Conservation (phyloP, 2,888 invertebrate genomes). For the Nomada fucata region DNA sequence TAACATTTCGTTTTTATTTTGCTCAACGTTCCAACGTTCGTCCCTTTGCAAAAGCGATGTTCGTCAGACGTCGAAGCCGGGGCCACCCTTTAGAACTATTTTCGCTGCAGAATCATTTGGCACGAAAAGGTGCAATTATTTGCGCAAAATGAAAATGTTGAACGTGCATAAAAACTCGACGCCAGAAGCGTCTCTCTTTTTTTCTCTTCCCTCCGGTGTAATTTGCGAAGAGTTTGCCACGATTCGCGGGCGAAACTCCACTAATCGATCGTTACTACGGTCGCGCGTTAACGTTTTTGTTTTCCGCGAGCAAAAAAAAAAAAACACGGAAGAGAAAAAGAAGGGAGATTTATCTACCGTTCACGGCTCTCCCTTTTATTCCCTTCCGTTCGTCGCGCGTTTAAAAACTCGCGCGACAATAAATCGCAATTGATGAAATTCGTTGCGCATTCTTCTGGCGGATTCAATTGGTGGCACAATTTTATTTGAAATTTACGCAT, state of each 20-base stretch:
- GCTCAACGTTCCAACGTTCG: too few relatives aligned
- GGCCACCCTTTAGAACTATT: too few relatives aligned
- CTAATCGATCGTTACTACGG: slow-evolving; percentile 34
- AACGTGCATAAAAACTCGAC: too few relatives aligned
- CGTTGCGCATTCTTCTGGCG: slow-evolving; percentile 55
- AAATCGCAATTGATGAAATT: slow-evolving; percentile 56
- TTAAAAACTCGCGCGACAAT: slow-evolving; percentile 50
- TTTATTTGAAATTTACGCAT: slow-evolving; percentile 64
- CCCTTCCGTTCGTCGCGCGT: slow-evolving; percentile 22
- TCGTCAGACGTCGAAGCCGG: too few relatives aligned
- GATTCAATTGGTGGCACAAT: slow-evolving; percentile 57
- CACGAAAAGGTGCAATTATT: not conserved
- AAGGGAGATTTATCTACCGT: slow-evolving; percentile 42
- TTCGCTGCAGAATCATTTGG: not conserved
- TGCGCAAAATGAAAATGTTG: not conserved
- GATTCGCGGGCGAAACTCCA: slow-evolving; percentile 21
- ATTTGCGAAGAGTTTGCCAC: slow-evolving; percentile 16
- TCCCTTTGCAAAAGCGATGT: too few relatives aligned
- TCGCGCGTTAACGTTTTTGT: slow-evolving; percentile 23
- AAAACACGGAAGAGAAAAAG: not conserved
- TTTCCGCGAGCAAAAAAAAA: not conserved
- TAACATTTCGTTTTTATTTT: too few relatives aligned
- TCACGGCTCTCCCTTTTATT: slow-evolving; percentile 31
- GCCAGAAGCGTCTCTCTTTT: not conserved
- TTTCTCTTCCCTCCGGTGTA: not conserved